phyloP scores from a whole-genome alignment of 2,113 vertebrate species.

The Protobothrops flavoviridis region DNA sequence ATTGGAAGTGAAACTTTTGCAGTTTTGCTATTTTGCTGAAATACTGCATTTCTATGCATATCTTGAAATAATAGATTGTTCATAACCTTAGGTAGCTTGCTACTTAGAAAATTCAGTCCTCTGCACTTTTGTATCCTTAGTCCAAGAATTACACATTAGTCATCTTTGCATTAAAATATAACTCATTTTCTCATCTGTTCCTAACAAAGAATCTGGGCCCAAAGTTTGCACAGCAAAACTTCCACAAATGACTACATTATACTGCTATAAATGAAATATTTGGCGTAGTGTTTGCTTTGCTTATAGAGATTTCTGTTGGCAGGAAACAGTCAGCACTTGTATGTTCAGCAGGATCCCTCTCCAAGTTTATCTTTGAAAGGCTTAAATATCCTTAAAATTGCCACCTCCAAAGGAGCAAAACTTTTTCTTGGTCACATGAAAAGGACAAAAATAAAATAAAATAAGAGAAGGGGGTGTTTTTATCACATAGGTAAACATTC shows the following conservation, averaged over 20 bases:
- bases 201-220: background rate
- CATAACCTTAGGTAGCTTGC: background rate
- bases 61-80: background rate
- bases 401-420: slow-evolving; percentile 25
- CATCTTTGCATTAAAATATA: background rate
- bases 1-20: background rate
- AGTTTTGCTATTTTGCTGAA: background rate
- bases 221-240: background rate
- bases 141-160: background rate
- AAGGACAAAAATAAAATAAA: background rate
- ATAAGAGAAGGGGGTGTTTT: slow-evolving; percentile 34
- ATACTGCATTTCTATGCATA: background rate
- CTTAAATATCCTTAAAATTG: slow-evolving; percentile 48
- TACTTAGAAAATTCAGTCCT: background rate
- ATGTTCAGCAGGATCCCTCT: slow-evolving; percentile 45
- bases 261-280: background rate
- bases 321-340: slow-evolving; percentile 45
- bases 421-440: slow-evolving; percentile 47
- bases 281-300: slow-evolving; percentile 10
- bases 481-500: slow-evolving; percentile 43
- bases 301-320: slow-evolving; percentile 48
- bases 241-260: background rate
- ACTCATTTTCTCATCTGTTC: background rate
- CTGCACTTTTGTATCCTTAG: background rate
- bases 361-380: slow-evolving; percentile 41